Evolutionary conservation across 1,140 invertebrate species (phyloP).

Genomic region (Maconellicoccus hirsutus): DNA sequence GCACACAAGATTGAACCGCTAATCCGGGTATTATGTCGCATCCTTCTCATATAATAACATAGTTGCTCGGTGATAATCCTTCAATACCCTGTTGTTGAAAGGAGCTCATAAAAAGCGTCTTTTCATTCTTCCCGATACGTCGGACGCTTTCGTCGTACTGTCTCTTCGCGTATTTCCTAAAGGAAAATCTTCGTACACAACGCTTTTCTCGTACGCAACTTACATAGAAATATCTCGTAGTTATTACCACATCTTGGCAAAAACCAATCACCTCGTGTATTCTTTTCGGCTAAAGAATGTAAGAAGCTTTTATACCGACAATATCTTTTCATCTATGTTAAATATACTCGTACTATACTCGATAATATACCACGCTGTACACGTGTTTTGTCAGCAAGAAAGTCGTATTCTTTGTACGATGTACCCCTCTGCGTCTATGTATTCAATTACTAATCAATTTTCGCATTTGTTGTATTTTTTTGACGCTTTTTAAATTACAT

Average conservation of each 20-base stretch:
- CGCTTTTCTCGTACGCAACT: not conserved
- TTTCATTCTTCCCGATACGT: not conserved
- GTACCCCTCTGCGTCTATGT: too few species aligned
- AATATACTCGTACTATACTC: too few species aligned
- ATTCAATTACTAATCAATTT: too few species aligned
- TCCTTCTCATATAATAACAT: conserved; percentile 3
- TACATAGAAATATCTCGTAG: too few species aligned
- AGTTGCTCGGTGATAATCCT: not conserved
- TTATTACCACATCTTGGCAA: not conserved
- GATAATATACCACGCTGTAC: too few species aligned
- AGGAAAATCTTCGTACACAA: not conserved
- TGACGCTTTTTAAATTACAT: too few species aligned
- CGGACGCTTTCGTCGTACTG: not conserved
- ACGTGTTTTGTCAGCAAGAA: too few species aligned
- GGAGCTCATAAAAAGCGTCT: conserved; percentile 1
- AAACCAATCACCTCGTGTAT: not conserved
- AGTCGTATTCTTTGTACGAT: too few species aligned
- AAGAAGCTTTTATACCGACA: not conserved
- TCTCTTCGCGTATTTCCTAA: not conserved
- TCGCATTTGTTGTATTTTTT: too few species aligned
- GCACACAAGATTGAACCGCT: conserved; percentile 13
- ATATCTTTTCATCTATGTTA: not conserved
- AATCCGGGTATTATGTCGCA: conserved; percentile 17
- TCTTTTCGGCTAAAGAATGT: conserved; percentile 8
- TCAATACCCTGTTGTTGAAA: not conserved